Evolutionary conservation across 1,140 invertebrate genomes (phyloP).

Genomic region (Calliopsis andreniformis): DNA sequence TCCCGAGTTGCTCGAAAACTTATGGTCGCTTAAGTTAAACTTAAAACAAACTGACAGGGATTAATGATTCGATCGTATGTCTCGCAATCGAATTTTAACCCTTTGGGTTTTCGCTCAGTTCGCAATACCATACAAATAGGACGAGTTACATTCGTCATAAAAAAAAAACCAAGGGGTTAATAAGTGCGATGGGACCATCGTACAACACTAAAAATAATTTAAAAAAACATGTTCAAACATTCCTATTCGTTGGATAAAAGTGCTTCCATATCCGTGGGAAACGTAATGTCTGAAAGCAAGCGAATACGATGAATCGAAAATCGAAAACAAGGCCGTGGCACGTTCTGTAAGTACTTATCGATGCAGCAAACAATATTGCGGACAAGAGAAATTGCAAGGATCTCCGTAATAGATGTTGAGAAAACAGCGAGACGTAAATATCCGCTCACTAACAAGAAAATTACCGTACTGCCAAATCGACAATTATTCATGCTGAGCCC

Average conservation of each 20-base stretch:
- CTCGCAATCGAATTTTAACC: constrained; percentile 17
- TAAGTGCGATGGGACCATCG: too few relatives aligned
- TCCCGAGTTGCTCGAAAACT: not conserved
- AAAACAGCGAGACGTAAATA: constrained; percentile 64
- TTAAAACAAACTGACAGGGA: constrained; percentile 60
- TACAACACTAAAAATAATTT: too few relatives aligned
- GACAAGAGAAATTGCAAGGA: constrained; percentile 3
- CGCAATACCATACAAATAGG: constrained; percentile 9
- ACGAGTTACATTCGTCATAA: too few relatives aligned
- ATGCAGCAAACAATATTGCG: constrained; percentile 26
- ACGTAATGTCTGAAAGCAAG: constrained; percentile 32
- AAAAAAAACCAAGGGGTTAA: too few relatives aligned
- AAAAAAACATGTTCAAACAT: constrained; percentile 29
- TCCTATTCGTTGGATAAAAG: constrained; percentile 54
- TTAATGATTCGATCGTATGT: constrained; percentile 54
- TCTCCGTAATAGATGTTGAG: constrained; percentile 11
- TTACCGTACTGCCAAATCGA: constrained; percentile 82
- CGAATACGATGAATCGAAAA: not conserved
- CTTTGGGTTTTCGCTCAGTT: too few relatives aligned
- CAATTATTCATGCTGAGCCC: constrained; percentile 77
- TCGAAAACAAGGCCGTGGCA: constrained; percentile 34
- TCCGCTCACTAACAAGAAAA: constrained; percentile 75
- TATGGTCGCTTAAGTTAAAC: constrained; percentile 51
- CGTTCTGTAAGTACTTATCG: constrained; percentile 57
- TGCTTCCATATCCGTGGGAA: constrained; percentile 57